These are phyloP conservation scores for Nestor notabilis DNA, from an alignment of 2,113 vertebrate genomes.

Conservation along the genomic window DNA sequence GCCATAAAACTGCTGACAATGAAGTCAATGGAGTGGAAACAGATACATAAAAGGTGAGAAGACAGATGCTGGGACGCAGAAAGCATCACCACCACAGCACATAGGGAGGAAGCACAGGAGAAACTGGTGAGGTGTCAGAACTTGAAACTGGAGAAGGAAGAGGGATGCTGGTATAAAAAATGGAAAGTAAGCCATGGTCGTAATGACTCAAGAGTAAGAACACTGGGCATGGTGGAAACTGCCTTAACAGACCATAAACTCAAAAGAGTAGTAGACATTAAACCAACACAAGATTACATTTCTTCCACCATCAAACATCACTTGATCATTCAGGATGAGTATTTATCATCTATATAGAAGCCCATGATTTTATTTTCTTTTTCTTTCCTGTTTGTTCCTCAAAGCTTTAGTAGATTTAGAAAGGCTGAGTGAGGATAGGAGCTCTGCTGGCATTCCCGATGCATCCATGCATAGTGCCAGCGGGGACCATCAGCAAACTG, in stretches of 20 bases:
- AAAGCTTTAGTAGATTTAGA: not conserved
- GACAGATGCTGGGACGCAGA: not conserved
- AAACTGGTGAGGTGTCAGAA: not conserved
- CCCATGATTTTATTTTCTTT: not conserved
- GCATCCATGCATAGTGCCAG: rapidly evolving
- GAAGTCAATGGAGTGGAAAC: not conserved
- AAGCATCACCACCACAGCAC: not conserved
- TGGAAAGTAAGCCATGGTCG: not conserved
- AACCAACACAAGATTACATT: not conserved
- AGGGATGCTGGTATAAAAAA: not conserved
- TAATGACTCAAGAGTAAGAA: not conserved
- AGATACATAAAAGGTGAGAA: not conserved
- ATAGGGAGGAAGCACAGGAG: not conserved
- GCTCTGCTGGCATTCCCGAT: not conserved
- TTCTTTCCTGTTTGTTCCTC: not conserved
- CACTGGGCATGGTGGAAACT: not conserved
- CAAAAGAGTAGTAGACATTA: not conserved
- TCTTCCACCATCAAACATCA: not conserved
- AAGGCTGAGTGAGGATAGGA: not conserved
- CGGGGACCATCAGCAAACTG: not conserved
- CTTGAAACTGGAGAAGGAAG: not conserved
- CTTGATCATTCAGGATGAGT: not conserved
- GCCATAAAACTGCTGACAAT: not conserved
- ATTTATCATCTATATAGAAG: not conserved
- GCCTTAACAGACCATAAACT: constrained; percentile 2